These are phyloP conservation scores for Bradynema listronoti DNA, from an alignment of 1,140 invertebrate species.

Conservation along the genomic window DNA sequence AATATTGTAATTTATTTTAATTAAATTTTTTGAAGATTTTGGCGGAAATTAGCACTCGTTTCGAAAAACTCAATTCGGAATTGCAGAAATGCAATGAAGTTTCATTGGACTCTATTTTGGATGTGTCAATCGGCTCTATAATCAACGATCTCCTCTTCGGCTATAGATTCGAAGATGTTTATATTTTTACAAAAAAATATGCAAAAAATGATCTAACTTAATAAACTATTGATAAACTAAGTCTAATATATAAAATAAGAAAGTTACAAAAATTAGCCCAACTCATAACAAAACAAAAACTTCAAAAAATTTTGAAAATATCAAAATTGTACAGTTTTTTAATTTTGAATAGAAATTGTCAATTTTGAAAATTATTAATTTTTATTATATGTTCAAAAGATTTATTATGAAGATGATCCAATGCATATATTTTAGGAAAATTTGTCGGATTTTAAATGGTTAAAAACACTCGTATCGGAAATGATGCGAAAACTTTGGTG, in stretches of 20 bases:
- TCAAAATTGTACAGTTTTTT: not conserved
- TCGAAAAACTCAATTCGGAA: conserved; percentile 18
- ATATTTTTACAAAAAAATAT: not conserved
- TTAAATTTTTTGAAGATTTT: no score
- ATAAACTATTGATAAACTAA: no score
- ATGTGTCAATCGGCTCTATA: conserved; percentile 31
- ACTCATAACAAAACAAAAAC: not conserved
- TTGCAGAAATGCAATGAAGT: no score
- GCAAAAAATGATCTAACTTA: no score
- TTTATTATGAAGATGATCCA: no score
- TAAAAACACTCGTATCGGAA: no score
- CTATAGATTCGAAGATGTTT: conserved; percentile 28
- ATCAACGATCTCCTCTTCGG: conserved; percentile 35
- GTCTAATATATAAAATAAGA: not conserved
- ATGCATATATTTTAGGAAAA: no score
- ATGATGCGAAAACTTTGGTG: not conserved
- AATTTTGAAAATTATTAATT: not conserved
- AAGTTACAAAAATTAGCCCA: not conserved
- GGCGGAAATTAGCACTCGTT: conserved; percentile 17
- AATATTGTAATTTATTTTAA: no score
- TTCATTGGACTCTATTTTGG: no score
- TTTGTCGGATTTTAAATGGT: no score
- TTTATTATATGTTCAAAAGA: no score
- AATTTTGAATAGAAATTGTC: not conserved
- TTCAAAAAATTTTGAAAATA: not conserved